phyloP scores from a whole-genome alignment of 2,797 vertebrate species.

The Protosalanx chinensis region DNA sequence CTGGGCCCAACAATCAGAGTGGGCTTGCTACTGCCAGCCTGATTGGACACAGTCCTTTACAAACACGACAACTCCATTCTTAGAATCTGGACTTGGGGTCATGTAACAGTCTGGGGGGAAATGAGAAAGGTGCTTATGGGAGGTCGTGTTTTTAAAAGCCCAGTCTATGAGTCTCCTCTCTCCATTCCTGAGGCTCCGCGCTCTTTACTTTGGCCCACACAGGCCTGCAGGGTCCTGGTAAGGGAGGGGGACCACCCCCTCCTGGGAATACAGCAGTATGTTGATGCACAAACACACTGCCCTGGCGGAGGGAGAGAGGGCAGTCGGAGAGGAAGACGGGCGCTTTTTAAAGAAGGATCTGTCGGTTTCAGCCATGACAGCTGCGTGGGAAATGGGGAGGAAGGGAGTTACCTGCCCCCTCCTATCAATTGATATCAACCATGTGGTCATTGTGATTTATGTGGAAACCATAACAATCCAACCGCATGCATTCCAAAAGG shows the following conservation, averaged over 20 bases:
- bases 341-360: slow-evolving; percentile 45
- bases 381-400: neutral
- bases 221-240: slow-evolving; percentile 56
- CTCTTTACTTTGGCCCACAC: slow-evolving; percentile 65
- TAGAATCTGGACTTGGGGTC: slow-evolving; percentile 17
- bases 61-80: slow-evolving; percentile 36
- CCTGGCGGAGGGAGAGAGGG: slow-evolving; percentile 33
- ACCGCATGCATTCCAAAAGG: slow-evolving; percentile 19
- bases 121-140: slow-evolving; percentile 21
- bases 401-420: neutral
- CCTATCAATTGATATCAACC: slow-evolving; percentile 48
- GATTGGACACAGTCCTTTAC: slow-evolving; percentile 29
- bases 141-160: neutral
- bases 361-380: slow-evolving; percentile 36
- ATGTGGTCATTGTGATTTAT: slow-evolving; percentile 47
- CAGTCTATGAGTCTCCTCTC: slow-evolving; percentile 26
- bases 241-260: slow-evolving; percentile 46
- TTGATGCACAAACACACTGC: slow-evolving; percentile 38
- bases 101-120: neutral
- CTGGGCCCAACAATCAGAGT: slow-evolving; percentile 8
- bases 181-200: slow-evolving; percentile 46
- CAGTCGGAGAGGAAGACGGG: slow-evolving; percentile 45
- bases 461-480: slow-evolving; percentile 28
- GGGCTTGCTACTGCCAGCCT: slow-evolving; percentile 3
- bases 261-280: slow-evolving; percentile 35